A percentile compares a stretch with the other conserved stretches of the same genome.
Conservation (phyloP, 2,113 vertebrate species). For the Clarias magur region DNA sequence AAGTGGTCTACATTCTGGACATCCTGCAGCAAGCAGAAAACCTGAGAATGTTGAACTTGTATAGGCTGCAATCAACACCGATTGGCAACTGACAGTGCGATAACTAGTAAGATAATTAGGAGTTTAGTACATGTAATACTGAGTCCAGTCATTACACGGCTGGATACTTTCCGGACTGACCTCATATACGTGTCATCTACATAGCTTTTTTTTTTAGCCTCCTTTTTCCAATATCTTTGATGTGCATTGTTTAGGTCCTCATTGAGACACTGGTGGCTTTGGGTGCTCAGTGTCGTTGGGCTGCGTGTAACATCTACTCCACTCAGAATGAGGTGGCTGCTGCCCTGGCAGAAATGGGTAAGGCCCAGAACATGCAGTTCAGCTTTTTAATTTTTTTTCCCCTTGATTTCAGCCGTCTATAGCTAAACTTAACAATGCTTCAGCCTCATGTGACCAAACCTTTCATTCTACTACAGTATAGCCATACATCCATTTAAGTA, state of each 20-base stretch:
- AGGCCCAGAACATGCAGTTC: conserved; percentile 42
- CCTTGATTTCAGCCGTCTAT: neutral
- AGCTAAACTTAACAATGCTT: neutral
- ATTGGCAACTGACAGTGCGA: no score
- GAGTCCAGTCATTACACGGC: no score
- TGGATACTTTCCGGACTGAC: no score
- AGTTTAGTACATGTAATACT: no score
- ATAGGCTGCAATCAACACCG: no score
- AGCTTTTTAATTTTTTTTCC: neutral
- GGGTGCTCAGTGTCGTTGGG: conserved; percentile 97
- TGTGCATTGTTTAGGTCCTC: conserved; percentile 78
- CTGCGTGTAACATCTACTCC: conserved; percentile 97
- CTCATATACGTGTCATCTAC: neutral
- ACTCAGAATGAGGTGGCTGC: conserved; percentile 98
- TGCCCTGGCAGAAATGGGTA: conserved; percentile 90
- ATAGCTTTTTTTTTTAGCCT: neutral
- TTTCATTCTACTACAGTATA: neutral
- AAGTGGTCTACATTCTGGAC: no score
- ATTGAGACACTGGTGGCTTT: conserved; percentile 96
- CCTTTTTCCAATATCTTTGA: neutral
- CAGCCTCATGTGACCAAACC: neutral
- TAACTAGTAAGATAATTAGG: no score
- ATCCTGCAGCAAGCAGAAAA: no score
- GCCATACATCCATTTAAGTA: conserved; percentile 8
- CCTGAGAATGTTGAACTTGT: no score